phyloP scores from a whole-genome alignment of 2,888 invertebrate species.

The Scaptomyza reducta region DNA sequence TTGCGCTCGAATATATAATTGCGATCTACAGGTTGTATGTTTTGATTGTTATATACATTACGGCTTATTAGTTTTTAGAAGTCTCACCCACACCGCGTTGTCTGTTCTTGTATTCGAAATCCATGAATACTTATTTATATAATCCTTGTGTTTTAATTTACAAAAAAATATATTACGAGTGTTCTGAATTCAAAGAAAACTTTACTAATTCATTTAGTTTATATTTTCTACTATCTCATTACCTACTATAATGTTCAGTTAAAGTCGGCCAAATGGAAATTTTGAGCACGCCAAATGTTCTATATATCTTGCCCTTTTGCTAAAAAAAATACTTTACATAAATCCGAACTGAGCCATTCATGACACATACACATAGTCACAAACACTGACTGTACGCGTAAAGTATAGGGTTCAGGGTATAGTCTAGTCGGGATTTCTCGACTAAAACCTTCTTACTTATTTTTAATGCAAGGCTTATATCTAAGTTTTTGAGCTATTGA shows the following conservation, averaged over 20 bases:
- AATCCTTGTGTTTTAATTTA: not conserved
- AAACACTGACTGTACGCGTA: too few relatives aligned
- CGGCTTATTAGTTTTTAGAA: not conserved
- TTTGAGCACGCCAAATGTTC: too few relatives aligned
- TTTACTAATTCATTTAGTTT: not conserved
- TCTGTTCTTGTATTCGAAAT: not conserved
- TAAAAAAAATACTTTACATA: too few relatives aligned
- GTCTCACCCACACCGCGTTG: slow-evolving; percentile 1
- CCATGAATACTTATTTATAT: slow-evolving; percentile 2
- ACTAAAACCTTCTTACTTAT: too few relatives aligned
- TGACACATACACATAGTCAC: too few relatives aligned
- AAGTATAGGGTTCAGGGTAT: too few relatives aligned
- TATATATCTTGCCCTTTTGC: too few relatives aligned
- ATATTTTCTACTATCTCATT: not conserved
- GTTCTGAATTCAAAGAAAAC: not conserved
- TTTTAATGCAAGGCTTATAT: too few relatives aligned
- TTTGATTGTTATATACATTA: not conserved
- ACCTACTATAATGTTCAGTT: not conserved
- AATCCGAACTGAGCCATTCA: too few relatives aligned
- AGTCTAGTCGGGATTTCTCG: too few relatives aligned
- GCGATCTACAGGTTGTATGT: slow-evolving; percentile 19
- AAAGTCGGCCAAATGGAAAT: too few relatives aligned
- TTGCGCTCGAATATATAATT: slow-evolving; percentile 32
- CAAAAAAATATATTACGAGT: slow-evolving; percentile 1
- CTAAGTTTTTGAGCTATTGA: too few relatives aligned